Evolutionary conservation across 2,888 invertebrate genomes (phyloP).

Genomic region (Nycteola revayana): DNA sequence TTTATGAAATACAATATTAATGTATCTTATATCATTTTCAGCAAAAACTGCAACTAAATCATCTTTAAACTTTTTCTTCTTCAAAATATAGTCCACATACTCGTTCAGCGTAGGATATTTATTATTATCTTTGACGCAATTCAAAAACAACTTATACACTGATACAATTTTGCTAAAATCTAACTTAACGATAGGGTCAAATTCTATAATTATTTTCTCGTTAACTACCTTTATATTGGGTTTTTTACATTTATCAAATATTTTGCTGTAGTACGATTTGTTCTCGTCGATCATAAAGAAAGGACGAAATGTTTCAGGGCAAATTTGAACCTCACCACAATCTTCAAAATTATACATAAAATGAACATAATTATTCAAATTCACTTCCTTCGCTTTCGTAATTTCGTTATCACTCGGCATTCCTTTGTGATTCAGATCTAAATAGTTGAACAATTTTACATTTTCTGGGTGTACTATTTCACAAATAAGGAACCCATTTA

Average conservation of each 20-base stretch:
- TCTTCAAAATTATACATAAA: not conserved
- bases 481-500: conserved; percentile 36
- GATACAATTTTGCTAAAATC: conserved; percentile 3
- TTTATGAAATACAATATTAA: not conserved
- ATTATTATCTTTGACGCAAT: conserved; percentile 9
- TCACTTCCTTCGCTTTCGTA: not conserved
- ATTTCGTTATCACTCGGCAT: not conserved
- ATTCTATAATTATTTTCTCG: not conserved
- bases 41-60: not conserved
- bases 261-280: not conserved
- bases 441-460: not conserved
- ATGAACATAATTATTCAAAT: not conserved
- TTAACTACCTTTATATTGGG: not conserved
- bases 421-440: not conserved
- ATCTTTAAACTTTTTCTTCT: conserved; percentile 1
- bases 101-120: conserved; percentile 17
- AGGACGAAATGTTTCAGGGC: not conserved
- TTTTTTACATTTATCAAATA: not conserved
- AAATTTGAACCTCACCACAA: not conserved
- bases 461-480: conserved; percentile 29
- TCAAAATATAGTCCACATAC: conserved; percentile 12
- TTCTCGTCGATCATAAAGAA: not conserved
- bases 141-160: conserved; percentile 15
- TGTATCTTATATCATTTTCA: not conserved
- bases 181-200: not conserved